Conservation (phyloP, 2,113 vertebrate species). For the Elanoides forficatus region DNA sequence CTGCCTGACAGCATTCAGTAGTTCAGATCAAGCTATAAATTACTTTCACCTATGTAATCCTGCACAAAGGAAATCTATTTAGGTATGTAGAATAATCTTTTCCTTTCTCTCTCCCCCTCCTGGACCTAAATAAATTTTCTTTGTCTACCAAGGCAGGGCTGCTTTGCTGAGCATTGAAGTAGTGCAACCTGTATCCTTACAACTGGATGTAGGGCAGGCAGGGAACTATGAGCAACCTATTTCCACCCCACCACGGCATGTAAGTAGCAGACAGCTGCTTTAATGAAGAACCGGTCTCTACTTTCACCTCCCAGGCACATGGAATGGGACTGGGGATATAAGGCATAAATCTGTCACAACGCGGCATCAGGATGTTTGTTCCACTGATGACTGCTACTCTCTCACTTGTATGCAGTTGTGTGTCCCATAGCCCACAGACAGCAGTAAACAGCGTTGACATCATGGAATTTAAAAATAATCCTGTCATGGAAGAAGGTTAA, state of each 20-base stretch:
- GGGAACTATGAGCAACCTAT: background rate
- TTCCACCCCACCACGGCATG: background rate
- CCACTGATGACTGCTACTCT: background rate
- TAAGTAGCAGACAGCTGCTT: background rate
- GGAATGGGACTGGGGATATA: background rate
- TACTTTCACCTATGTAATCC: background rate
- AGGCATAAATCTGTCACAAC: background rate
- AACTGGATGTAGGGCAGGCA: background rate
- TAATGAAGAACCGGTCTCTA: background rate
- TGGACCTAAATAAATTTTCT: background rate
- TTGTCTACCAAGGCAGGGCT: background rate
- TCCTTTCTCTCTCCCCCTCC: background rate
- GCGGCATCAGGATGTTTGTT: background rate
- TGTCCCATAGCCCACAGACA: background rate
- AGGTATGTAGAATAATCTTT: background rate
- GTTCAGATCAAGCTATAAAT: background rate
- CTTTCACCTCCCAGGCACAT: background rate
- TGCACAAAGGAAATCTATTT: constrained; percentile 1
- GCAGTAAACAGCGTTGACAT: background rate
- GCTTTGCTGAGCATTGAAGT: background rate
- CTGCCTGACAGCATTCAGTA: background rate
- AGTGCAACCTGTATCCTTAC: background rate
- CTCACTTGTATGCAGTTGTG: background rate
- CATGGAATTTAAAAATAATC: background rate
- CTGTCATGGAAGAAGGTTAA: background rate